phyloP scores from a whole-genome alignment of 2,888 invertebrate species.

The Rhagophthalmus giganteus region DNA sequence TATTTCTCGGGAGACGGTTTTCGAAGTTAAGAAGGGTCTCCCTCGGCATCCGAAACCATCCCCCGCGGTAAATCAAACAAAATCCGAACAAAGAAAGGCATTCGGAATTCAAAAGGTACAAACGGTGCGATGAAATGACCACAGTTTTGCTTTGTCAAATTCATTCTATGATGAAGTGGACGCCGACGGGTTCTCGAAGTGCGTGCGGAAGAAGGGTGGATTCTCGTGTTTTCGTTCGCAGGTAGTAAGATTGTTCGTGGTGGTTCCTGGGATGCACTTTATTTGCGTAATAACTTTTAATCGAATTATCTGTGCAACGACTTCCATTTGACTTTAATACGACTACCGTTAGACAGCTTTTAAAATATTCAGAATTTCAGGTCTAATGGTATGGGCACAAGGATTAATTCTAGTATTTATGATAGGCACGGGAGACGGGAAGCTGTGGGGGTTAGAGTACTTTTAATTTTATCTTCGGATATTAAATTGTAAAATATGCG shows the following conservation, averaged over 20 bases:
- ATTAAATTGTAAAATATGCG: no score
- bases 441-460: slow-evolving; percentile 1
- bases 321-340: slow-evolving; percentile 24
- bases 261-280: slow-evolving; percentile 10
- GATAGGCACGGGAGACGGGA: background rate
- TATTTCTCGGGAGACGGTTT: no score
- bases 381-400: slow-evolving; percentile 8
- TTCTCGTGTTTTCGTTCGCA: slow-evolving; percentile 2
- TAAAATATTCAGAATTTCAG: slow-evolving; percentile 27
- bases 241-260: slow-evolving; percentile 4
- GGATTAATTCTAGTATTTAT: slow-evolving; percentile 9
- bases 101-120: slow-evolving; percentile 15
- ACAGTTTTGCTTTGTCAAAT: slow-evolving; percentile 24
- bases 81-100: slow-evolving; percentile 22
- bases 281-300: slow-evolving; percentile 11
- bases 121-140: slow-evolving; percentile 27
- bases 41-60: no score
- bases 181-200: slow-evolving; percentile 18
- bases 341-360: slow-evolving; percentile 29
- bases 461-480: background rate
- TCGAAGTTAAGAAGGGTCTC: no score
- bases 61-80: slow-evolving; percentile 25
- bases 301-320: slow-evolving; percentile 19
- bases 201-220: background rate
- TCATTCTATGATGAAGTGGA: slow-evolving; percentile 27